These are phyloP conservation scores for Agriopis marginaria DNA, from an alignment of 2,888 invertebrate genomes.

Conservation along the genomic window DNA sequence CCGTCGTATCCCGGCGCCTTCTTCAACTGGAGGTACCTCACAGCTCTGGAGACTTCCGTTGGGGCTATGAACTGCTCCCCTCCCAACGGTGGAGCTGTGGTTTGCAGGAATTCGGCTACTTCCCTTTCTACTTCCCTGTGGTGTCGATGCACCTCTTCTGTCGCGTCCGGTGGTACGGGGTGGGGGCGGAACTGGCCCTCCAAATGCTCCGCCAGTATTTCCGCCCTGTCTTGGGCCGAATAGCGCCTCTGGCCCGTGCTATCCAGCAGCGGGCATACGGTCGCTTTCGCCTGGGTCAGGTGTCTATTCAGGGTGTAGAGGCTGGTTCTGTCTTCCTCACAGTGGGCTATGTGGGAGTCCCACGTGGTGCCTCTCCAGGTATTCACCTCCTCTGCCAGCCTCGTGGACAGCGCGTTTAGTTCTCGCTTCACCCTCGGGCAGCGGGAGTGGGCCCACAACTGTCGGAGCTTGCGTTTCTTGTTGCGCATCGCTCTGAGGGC, in stretches of 20 bases:
- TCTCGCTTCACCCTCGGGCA: neutral
- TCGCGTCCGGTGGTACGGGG: neutral
- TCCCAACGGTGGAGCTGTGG: neutral
- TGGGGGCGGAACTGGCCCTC: neutral
- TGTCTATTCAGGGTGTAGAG: constrained; percentile 2
- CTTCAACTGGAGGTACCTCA: constrained; percentile 1
- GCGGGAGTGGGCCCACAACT: neutral
- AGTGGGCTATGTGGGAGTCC: neutral
- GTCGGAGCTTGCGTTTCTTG: neutral
- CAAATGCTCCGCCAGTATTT: neutral
- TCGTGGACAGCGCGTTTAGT: neutral
- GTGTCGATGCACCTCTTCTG: neutral
- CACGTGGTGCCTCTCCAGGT: constrained; percentile 1
- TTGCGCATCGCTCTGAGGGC: neutral
- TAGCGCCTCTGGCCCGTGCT: neutral
- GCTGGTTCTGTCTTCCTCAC: neutral
- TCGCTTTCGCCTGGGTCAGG: neutral
- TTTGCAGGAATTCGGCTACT: neutral
- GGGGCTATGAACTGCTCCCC: constrained; percentile 11
- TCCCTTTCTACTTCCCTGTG: neutral
- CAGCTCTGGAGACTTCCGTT: neutral
- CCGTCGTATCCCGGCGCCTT: constrained; percentile 22
- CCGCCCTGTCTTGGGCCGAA: neutral
- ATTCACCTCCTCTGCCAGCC: neutral
- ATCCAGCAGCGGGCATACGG: neutral